Base-by-base conservation (phyloP, 2,888 invertebrate species). In the Torymus aiolomorphi region DNA sequence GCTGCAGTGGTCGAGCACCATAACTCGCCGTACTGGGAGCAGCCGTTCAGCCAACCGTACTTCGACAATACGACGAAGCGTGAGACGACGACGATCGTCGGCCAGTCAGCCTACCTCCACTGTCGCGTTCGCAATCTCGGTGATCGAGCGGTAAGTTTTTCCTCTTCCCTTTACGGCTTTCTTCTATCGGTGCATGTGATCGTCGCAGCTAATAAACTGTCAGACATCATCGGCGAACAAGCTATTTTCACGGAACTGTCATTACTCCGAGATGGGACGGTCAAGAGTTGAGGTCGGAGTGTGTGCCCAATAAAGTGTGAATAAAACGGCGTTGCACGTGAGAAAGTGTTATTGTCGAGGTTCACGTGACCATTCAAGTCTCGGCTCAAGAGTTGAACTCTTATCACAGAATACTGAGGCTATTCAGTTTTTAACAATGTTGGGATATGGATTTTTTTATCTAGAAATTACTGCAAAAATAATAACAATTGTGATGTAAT, bases 71-170 rank as follows among this genome's bases (percentile, higher is more conserved):
- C 95, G 87, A 96, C 96, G 85, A 94, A 94, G 89, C 93, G 96
- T 83, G 96, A 96, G 90, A 94, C 95, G 88, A 96, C 96, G 87
- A 95, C 96, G 85, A 96, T 96, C 84, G 96, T 96, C 84, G 97
- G 97, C 78, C 96, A 96, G 91, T 95, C 96, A 76, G 96, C 96
- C 79, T 94, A 96, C 90, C 92, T 97, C 76, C 95, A 96, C 91
- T 97, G 97, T 91, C 92, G 95, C 87, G 97, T 97, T 81, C 92
- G 96, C 86, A 97, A 96, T 92, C 93, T 96, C 84, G 97, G 96
- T 73, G 97, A 97, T 90, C 92, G 97, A 92, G 96, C 96, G 91
- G 97, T 96, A 92, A 95, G 95, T 93, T 82, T 42, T 51, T 20
- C 8, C n/a, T 57, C 0, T 5, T 12, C 20, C 8, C 52, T 18